Conservation (phyloP, 2,113 vertebrate genomes). For the Mormoops blainvillei region DNA sequence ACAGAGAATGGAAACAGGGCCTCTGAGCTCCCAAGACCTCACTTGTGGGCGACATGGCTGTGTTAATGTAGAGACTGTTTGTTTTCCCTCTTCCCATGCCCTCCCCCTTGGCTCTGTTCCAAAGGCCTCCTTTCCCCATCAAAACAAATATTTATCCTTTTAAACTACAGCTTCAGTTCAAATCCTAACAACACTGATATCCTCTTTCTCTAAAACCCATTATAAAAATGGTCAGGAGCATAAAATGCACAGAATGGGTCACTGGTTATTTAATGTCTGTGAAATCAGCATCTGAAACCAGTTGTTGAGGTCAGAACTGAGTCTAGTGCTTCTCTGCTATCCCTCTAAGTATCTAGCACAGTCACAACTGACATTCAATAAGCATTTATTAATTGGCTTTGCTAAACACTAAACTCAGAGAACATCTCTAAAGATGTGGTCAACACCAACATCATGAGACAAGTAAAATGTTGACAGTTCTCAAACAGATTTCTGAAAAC, state of each 20-base stretch:
- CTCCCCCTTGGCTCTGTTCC: background rate
- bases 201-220: background rate
- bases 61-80: background rate
- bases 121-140: background rate
- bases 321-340: too few relatives aligned
- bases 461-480: background rate
- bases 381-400: background rate
- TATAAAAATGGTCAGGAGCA: background rate
- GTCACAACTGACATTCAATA: background rate
- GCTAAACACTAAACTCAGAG: background rate
- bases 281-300: background rate
- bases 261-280: background rate
- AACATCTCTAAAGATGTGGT: background rate
- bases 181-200: background rate
- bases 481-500: background rate
- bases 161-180: background rate
- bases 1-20: background rate
- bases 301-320: background rate
- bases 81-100: background rate
- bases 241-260: background rate
- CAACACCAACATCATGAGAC: fast-evolving
- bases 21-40: background rate
- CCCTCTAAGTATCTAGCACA: background rate
- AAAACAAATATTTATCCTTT: background rate
- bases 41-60: fast-evolving